phyloP scores from a whole-genome alignment of 2,113 vertebrate genomes.

The Numenius arquata region DNA sequence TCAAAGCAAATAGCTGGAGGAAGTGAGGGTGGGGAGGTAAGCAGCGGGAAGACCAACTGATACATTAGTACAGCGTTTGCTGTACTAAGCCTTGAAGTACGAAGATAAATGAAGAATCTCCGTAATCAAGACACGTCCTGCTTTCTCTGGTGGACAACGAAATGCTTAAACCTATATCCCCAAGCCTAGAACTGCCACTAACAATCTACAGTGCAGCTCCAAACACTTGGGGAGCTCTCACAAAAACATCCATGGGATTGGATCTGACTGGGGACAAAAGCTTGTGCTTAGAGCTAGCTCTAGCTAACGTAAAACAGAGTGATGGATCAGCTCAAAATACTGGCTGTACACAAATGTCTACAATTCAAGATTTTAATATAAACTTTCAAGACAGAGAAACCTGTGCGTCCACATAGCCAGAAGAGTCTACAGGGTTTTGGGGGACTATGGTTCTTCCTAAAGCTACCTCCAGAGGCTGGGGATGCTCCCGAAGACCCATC shows the following conservation, averaged over 20 bases:
- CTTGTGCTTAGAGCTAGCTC: neutral
- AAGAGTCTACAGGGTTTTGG: neutral
- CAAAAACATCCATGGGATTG: neutral
- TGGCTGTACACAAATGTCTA: neutral
- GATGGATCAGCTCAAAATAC: neutral
- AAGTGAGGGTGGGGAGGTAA: neutral
- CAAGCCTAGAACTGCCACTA: neutral
- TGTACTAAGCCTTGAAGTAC: neutral
- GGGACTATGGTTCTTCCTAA: neutral
- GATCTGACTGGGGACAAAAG: neutral
- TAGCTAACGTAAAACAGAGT: neutral
- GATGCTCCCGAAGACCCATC: neutral
- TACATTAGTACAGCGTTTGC: neutral
- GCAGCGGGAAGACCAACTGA: neutral
- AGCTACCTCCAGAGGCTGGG: neutral
- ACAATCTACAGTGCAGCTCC: neutral
- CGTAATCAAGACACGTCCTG: neutral
- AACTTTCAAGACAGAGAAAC: neutral
- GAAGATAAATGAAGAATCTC: neutral
- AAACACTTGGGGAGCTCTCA: neutral
- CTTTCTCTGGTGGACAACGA: neutral
- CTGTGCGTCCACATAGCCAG: neutral
- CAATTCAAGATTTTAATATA: neutral
- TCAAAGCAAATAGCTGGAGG: constrained; percentile 49
- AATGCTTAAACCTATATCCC: neutral